phyloP scores from a whole-genome alignment of 2,113 vertebrate genomes.

The human (Homo sapiens) region GRCh38 chr6:125069001-125069500 shows the following conservation, averaged over 20 bases:
- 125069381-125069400: background rate
- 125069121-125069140: background rate
- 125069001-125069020: background rate
- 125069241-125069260: background rate
- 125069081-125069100: background rate
- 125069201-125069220: background rate
- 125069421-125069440: background rate
- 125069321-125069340: background rate
- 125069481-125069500: no score
- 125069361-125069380: background rate
- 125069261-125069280: background rate
- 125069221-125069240: background rate
- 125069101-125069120: background rate
- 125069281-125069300: background rate
- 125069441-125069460: no score
- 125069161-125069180: background rate
- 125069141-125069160: background rate
- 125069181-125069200: background rate
- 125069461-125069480: no score
- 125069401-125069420: background rate
- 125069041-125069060: background rate
- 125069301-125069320: background rate
- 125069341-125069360: background rate
- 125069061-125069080: background rate
- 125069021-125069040: background rate